A percentile compares a stretch with the other conserved stretches of the same genome.
Conservation (phyloP, 2,888 invertebrate species). For the Steinernema hermaphroditum region DNA sequence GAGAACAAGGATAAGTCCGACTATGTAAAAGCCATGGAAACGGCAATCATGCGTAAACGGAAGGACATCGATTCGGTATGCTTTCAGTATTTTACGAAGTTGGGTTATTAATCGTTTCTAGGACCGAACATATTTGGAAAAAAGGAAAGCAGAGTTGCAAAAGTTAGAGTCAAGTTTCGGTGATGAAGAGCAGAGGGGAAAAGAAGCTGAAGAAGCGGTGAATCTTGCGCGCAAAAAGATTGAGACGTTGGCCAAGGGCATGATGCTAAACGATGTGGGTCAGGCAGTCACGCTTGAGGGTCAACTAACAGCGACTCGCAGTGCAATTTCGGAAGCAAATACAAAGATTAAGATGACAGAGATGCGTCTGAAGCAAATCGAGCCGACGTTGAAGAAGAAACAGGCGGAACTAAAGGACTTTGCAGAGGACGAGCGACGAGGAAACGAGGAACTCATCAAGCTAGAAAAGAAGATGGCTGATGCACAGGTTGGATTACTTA, state of each 20-base stretch:
- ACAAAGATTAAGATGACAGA: constrained; percentile 73
- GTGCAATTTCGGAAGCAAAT: constrained; percentile 37
- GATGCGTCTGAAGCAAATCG: constrained; percentile 74
- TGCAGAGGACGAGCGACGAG: constrained; percentile 33
- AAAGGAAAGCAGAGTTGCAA: constrained; percentile 34
- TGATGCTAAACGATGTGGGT: constrained; percentile 79
- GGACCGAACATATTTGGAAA: constrained; percentile 21
- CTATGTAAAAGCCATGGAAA: constrained; percentile 37
- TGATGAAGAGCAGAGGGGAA: constrained; percentile 75
- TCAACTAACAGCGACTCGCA: constrained; percentile 75
- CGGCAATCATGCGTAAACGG: constrained; percentile 23
- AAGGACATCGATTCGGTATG: constrained; percentile 28
- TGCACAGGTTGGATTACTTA: neutral
- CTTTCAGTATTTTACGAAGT: no score
- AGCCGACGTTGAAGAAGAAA: constrained; percentile 34
- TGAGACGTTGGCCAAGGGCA: constrained; percentile 82
- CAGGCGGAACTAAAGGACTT: constrained; percentile 35
- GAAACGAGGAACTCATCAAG: constrained; percentile 38
- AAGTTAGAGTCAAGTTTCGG: constrained; percentile 70
- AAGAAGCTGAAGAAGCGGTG: constrained; percentile 75
- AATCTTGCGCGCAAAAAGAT: constrained; percentile 78
- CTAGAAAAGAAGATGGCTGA: constrained; percentile 71
- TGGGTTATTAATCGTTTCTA: no score
- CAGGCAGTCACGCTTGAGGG: constrained; percentile 80
- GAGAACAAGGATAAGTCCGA: constrained; percentile 14